These are phyloP conservation scores for Ceratosolen solmsi DNA, from an alignment of 1,140 invertebrate genomes.

Conservation along the genomic window DNA sequence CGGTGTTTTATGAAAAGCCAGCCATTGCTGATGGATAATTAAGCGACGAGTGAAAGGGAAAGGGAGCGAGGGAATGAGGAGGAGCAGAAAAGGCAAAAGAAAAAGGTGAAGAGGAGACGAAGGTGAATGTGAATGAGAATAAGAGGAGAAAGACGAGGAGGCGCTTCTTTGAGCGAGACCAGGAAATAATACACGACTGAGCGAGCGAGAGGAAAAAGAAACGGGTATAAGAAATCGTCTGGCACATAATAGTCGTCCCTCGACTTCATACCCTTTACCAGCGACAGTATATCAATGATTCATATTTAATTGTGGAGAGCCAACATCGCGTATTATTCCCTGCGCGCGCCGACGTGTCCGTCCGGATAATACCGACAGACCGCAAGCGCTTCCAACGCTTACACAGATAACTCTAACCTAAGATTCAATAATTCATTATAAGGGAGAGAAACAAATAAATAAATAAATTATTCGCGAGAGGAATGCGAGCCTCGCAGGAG, in stretches of 20 bases:
- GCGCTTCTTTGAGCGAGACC: slow-evolving; percentile 30
- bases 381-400: slow-evolving; percentile 5
- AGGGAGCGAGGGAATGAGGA: neutral
- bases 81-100: neutral
- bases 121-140: neutral
- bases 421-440: slow-evolving; percentile 46
- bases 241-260: slow-evolving; percentile 35
- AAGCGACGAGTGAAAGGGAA: slow-evolving; percentile 1
- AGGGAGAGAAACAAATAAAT: slow-evolving; percentile 36
- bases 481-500: neutral
- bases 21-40: slow-evolving; percentile 24
- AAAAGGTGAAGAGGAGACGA: neutral
- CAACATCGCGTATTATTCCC: slow-evolving; percentile 47
- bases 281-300: slow-evolving; percentile 52
- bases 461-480: neutral
- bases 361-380: slow-evolving; percentile 34
- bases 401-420: slow-evolving; percentile 18
- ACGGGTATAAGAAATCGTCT: slow-evolving; percentile 43
- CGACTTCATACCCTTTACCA: slow-evolving; percentile 42
- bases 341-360: slow-evolving; percentile 45
- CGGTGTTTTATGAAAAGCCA: slow-evolving; percentile 36
- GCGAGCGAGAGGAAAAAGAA: slow-evolving; percentile 18
- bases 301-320: slow-evolving; percentile 53
- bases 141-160: neutral
- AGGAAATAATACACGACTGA: slow-evolving; percentile 30